A percentile compares a stretch with the other conserved stretches of the same genome.
These are phyloP conservation scores for Ornithorhynchus anatinus DNA, from an alignment of 2,113 vertebrate genomes.

Conservation along the genomic window DNA sequence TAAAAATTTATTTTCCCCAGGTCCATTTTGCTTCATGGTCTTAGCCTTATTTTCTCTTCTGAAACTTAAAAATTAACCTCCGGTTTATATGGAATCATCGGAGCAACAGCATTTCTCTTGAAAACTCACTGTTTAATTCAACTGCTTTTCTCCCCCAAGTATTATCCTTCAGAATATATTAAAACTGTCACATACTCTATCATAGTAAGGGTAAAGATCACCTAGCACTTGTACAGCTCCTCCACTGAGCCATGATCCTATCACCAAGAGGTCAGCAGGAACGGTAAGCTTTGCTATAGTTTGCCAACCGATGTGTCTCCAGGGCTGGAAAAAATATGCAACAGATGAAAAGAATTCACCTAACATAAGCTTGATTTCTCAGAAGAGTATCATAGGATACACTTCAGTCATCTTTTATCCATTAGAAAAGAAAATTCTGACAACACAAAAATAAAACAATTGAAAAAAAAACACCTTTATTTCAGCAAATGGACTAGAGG, in stretches of 20 bases:
- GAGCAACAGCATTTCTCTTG: conserved; percentile 47
- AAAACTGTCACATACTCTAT: conserved; percentile 46
- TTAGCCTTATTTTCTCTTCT: neutral
- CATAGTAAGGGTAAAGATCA: neutral
- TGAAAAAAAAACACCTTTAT: too few relatives aligned
- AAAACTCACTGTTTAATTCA: conserved; percentile 45
- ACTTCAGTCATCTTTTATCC: too few relatives aligned
- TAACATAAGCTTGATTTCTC: conserved; percentile 48
- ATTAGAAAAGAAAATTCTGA: too few relatives aligned
- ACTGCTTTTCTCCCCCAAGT: conserved; percentile 34
- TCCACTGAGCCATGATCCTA: conserved; percentile 57
- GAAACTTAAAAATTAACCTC: neutral
- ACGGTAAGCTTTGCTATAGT: conserved; percentile 15
- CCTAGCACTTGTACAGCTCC: conserved; percentile 14
- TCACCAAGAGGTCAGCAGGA: conserved; percentile 56
- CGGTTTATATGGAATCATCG: conserved; percentile 57
- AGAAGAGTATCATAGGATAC: too few relatives aligned
- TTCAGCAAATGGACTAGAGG: too few relatives aligned
- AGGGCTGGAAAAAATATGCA: conserved; percentile 38
- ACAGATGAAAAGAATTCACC: conserved; percentile 51
- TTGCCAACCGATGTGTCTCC: conserved; percentile 40
- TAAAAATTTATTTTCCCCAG: neutral
- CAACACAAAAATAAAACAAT: too few relatives aligned
- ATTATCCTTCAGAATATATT: conserved; percentile 45
- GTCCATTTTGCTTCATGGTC: neutral